These are phyloP conservation scores for Formica exsecta DNA, from an alignment of 1,140 invertebrate genomes.

Conservation along the genomic window DNA sequence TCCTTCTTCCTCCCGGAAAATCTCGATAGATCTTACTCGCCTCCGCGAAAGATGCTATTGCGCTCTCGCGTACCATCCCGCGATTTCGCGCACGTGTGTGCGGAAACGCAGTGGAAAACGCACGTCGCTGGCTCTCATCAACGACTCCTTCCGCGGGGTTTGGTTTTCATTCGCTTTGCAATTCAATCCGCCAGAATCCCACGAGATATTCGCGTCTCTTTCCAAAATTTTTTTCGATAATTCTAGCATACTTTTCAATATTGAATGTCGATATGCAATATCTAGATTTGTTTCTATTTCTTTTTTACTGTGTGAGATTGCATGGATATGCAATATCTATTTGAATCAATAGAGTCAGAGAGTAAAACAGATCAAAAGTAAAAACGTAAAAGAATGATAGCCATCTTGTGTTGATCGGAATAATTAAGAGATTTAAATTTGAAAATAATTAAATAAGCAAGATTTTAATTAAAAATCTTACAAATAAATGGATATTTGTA, in stretches of 20 bases:
- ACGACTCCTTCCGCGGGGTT: conserved; percentile 62
- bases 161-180: conserved; percentile 76
- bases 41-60: conserved; percentile 14
- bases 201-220: conserved; percentile 58
- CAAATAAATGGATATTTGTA: background rate
- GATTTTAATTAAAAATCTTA: conserved; percentile 53
- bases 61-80: background rate
- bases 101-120: conserved; percentile 10
- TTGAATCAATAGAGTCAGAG: conserved; percentile 39
- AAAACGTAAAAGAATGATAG: conserved; percentile 39
- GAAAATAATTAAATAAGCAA: conserved; percentile 30
- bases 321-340: conserved; percentile 14
- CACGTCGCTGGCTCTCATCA: conserved; percentile 3
- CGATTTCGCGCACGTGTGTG: conserved; percentile 47
- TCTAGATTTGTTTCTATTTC: conserved; percentile 21
- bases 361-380: conserved; percentile 39
- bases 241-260: background rate
- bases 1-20: background rate
- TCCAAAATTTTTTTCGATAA: background rate
- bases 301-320: conserved; percentile 12
- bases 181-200: conserved; percentile 72
- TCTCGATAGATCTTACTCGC: conserved; percentile 7
- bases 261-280: conserved; percentile 15
- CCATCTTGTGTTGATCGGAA: conserved; percentile 16
- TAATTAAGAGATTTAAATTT: conserved; percentile 56